Evolutionary conservation across 1,140 invertebrate genomes (phyloP).

Genomic region (Lepidurus apus): DNA sequence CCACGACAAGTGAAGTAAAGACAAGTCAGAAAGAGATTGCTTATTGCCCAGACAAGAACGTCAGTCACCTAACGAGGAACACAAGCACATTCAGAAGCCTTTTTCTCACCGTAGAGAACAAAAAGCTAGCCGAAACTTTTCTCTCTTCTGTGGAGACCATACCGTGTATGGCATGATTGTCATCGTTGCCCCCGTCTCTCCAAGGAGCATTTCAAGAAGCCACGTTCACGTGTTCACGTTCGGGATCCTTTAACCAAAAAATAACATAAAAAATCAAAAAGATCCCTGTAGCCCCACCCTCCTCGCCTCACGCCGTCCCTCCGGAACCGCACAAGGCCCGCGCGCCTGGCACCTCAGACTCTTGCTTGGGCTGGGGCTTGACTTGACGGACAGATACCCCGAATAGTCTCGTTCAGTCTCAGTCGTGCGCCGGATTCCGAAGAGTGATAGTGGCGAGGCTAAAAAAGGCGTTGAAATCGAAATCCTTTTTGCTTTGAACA

Average conservation of each 20-base stretch:
- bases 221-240: not conserved
- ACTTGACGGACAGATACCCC: slow-evolving; percentile 11
- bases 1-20: too few relatives aligned
- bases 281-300: not conserved
- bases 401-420: not conserved
- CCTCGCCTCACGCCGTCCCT: not conserved
- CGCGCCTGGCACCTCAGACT: not conserved
- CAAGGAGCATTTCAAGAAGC: not conserved
- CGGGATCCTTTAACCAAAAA: not conserved
- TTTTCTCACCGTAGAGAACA: not conserved
- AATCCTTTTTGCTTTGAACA: not conserved
- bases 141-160: not conserved
- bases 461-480: not conserved
- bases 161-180: not conserved
- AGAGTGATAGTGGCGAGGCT: not conserved
- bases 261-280: not conserved
- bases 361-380: not conserved
- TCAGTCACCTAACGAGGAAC: too few relatives aligned
- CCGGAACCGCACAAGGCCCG: not conserved
- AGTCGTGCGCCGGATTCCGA: slow-evolving; percentile 16
- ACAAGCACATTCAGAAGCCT: too few relatives aligned
- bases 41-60: too few relatives aligned
- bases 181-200: not conserved
- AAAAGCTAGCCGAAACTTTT: not conserved
- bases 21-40: too few relatives aligned